Evolutionary conservation across 2,113 vertebrate genomes (phyloP).

Genomic region (Syngnathus floridae): DNA sequence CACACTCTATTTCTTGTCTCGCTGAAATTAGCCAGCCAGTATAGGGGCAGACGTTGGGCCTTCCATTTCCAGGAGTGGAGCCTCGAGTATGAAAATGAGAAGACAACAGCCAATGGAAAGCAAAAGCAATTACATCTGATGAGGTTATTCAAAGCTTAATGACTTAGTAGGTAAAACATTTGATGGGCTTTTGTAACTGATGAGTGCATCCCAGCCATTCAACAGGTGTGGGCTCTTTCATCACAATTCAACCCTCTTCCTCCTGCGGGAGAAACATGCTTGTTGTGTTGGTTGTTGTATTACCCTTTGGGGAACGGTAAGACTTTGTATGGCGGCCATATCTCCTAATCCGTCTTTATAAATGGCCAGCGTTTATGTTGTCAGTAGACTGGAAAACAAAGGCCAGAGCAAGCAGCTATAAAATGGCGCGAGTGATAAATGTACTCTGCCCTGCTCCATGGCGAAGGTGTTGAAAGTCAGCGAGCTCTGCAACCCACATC

Average conservation of each 20-base stretch:
- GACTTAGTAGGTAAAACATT: background rate
- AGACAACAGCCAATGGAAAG: background rate
- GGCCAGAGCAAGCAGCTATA: conserved; percentile 30
- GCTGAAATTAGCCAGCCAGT: background rate
- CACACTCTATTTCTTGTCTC: background rate
- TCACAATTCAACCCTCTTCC: conserved; percentile 18
- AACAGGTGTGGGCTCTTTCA: conserved; percentile 45
- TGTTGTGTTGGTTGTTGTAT: conserved; percentile 35
- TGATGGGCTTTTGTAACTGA: background rate
- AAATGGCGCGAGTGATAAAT: conserved; percentile 40
- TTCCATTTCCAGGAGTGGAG: background rate
- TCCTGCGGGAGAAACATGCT: conserved; percentile 37
- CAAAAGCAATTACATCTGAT: background rate
- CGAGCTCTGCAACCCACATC: conserved; percentile 29
- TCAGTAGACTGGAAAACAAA: conserved; percentile 44
- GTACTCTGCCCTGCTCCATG: conserved; percentile 31
- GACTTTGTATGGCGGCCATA: conserved; percentile 47
- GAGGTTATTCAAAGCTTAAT: background rate
- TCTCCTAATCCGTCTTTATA: conserved; percentile 65
- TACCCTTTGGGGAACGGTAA: conserved; percentile 27
- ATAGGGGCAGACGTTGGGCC: background rate
- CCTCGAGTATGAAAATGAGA: background rate
- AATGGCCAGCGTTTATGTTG: conserved; percentile 58
- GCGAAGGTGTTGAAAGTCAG: conserved; percentile 31
- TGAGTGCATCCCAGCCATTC: conserved; percentile 29